Percentiles rank a stretch among this genome's conserved stretches.
phyloP scores from a whole-genome alignment of 2,888 invertebrate species.

The Apamea crenata region DNA sequence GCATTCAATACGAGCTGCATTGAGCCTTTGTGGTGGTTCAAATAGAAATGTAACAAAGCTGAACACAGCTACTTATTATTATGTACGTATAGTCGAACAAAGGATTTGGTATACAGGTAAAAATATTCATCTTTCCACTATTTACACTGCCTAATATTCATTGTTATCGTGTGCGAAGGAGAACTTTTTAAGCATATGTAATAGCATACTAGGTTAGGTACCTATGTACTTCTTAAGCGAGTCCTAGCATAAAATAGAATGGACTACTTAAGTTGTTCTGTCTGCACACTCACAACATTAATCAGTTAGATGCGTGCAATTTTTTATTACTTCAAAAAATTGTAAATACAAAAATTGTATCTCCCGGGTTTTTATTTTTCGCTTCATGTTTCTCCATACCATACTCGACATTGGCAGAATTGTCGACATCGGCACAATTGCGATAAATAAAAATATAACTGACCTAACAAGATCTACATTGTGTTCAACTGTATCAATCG shows the following conservation, averaged over 20 bases:
- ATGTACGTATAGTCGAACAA: slow-evolving; percentile 9
- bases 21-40: slow-evolving; percentile 47
- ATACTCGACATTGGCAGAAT: not conserved
- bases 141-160: too few relatives aligned
- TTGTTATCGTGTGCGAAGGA: not conserved
- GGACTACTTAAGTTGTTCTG: not conserved
- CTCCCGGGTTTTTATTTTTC: too few relatives aligned
- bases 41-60: slow-evolving; percentile 45
- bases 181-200: not conserved
- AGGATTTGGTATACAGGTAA: slow-evolving; percentile 8
- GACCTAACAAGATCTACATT: too few relatives aligned
- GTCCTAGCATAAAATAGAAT: not conserved
- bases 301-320: not conserved
- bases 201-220: not conserved
- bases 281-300: not conserved
- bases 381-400: not conserved
- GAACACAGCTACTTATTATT: not conserved
- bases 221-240: not conserved
- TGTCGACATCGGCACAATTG: not conserved
- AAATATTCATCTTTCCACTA: not conserved
- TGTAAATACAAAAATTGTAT: not conserved
- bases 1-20: slow-evolving; percentile 57
- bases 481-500: too few relatives aligned
- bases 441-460: not conserved
- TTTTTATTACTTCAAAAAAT: not conserved